These are phyloP conservation scores for Tetramorium simillimum DNA, from an alignment of 1,140 invertebrate species.

Conservation along the genomic window DNA sequence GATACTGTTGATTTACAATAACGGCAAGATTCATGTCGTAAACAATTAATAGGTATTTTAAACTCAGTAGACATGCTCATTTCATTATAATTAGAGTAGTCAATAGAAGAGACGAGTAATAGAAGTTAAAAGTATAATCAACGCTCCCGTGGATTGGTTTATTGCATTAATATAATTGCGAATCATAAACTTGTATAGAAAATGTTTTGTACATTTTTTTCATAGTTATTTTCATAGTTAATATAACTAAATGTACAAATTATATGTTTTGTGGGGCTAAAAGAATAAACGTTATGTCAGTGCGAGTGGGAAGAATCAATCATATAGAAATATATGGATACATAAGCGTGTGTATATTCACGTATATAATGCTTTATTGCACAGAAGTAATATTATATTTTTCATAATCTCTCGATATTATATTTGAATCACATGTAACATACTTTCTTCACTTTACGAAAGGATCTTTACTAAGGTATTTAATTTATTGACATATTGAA, in stretches of 20 bases:
- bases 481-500: constrained; percentile 77
- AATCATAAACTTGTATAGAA: constrained; percentile 68
- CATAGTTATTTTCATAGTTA: constrained; percentile 41
- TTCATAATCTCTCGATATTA: constrained; percentile 82
- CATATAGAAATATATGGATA: constrained; percentile 58
- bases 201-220: constrained; percentile 72
- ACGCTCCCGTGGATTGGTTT: constrained; percentile 26
- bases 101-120: neutral
- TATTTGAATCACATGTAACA: constrained; percentile 79
- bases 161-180: constrained; percentile 60
- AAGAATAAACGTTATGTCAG: constrained; percentile 12
- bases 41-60: constrained; percentile 47
- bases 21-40: constrained; percentile 9
- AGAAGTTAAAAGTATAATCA: neutral
- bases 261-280: constrained; percentile 49
- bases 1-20: neutral
- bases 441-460: constrained; percentile 71
- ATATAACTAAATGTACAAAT: constrained; percentile 74
- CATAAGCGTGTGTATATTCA: constrained; percentile 8
- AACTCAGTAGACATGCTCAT: constrained; percentile 12
- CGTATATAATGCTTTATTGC: constrained; percentile 79
- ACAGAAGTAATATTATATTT: constrained; percentile 85
- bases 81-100: constrained; percentile 7
- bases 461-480: constrained; percentile 72
- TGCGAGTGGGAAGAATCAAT: neutral